phyloP scores from a whole-genome alignment of 2,113 vertebrate species.

The Halcyon malimbica region DNA sequence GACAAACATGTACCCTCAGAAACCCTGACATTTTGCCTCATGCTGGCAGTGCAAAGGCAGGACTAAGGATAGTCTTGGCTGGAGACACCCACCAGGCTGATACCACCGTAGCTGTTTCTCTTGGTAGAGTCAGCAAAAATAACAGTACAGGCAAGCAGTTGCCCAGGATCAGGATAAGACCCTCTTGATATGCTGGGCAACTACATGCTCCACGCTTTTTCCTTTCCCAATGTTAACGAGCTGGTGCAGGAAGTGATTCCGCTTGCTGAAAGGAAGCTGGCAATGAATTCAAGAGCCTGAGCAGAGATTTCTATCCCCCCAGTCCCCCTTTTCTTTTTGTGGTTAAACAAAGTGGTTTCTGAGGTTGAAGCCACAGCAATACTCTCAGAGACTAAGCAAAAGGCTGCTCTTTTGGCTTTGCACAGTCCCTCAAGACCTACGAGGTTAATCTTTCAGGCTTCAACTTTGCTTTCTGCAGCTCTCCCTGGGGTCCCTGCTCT shows the following conservation, averaged over 20 bases:
- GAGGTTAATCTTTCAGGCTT: neutral
- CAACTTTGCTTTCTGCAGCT: neutral
- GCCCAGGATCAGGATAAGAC: neutral
- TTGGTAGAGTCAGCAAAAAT: neutral
- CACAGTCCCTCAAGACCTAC: neutral
- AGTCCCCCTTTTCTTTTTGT: neutral
- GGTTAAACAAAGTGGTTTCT: neutral
- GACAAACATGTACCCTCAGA: fast-evolving
- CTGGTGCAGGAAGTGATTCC: neutral
- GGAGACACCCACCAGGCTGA: neutral
- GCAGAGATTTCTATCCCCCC: neutral
- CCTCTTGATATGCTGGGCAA: neutral
- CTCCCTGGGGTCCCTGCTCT: neutral
- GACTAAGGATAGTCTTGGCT: neutral
- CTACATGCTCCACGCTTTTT: neutral
- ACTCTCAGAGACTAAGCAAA: neutral
- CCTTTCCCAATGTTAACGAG: neutral
- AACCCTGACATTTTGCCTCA: fast-evolving
- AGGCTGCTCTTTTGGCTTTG: neutral
- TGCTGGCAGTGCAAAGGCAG: neutral
- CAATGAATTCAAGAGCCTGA: neutral
- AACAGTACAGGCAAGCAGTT: neutral
- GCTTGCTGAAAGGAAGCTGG: neutral
- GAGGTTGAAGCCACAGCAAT: neutral
- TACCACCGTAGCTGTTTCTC: neutral